Percentiles rank a stretch among this genome's conserved stretches.
Conservation (phyloP, 2,113 vertebrate genomes). For the Actenoides lindsayi region DNA sequence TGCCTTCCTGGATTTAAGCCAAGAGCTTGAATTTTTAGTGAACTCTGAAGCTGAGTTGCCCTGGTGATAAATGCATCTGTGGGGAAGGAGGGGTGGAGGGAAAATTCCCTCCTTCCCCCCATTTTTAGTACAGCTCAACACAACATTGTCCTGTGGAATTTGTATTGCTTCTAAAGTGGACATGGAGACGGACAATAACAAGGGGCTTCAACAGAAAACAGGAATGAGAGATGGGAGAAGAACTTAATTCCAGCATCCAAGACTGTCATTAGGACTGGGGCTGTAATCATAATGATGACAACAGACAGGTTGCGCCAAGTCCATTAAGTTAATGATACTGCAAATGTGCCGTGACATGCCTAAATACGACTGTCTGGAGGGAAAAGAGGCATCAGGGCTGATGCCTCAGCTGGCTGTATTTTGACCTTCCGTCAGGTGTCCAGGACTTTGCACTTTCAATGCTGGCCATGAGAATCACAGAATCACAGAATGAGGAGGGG, state of each 20-base stretch:
- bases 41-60: conserved; percentile 19
- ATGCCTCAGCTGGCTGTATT: not conserved
- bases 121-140: not conserved
- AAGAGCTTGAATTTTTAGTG: conserved; percentile 37
- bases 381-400: not conserved
- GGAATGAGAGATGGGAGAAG: not conserved
- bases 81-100: not conserved
- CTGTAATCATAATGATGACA: not conserved
- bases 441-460: not conserved
- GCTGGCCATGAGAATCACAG: not conserved
- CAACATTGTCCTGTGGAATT: not conserved
- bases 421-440: not conserved
- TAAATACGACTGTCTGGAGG: not conserved
- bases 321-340: not conserved
- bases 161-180: not conserved
- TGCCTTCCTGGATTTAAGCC: conserved; percentile 42
- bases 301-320: not conserved
- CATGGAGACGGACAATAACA: not conserved
- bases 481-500: not conserved
- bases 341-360: not conserved
- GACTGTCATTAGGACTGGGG: not conserved
- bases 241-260: not conserved
- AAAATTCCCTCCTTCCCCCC: not conserved
- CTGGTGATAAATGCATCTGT: conserved; percentile 45
- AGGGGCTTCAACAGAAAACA: not conserved